phyloP scores from a whole-genome alignment of 2,888 invertebrate genomes.

The Sinotaia quadrata region DNA sequence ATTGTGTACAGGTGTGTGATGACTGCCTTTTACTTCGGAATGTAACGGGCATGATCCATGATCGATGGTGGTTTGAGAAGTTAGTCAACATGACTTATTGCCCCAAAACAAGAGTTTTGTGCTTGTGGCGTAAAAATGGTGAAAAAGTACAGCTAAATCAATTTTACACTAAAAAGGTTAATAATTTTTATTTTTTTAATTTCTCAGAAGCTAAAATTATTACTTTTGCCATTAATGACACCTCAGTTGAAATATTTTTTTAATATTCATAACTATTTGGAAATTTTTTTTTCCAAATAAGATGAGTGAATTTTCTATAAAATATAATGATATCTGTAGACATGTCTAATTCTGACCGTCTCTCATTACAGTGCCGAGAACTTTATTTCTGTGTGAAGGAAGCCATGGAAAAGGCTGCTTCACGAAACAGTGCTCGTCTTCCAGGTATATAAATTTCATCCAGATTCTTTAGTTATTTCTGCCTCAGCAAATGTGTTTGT shows the following conservation, averaged over 20 bases:
- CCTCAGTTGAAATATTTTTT: no score
- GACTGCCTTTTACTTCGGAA: conserved; percentile 81
- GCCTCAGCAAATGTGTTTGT: no score
- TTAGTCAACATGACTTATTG: conserved; percentile 99
- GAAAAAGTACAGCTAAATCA: conserved; percentile 80
- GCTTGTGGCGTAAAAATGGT: conserved; percentile 94
- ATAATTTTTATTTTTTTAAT: no score
- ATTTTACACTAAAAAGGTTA: conserved; percentile 98
- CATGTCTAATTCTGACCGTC: no score
- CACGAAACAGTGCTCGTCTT: conserved; percentile 76
- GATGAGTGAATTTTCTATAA: no score
- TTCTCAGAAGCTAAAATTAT: neutral
- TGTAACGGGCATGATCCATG: conserved; percentile 75
- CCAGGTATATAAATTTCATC: no score
- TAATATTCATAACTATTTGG: no score
- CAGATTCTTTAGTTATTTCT: no score
- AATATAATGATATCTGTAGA: no score
- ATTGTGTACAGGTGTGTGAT: conserved; percentile 87
- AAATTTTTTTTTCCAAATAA: no score
- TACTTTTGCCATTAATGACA: no score
- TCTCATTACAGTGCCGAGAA: conserved; percentile 88
- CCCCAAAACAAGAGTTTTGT: conserved; percentile 96
- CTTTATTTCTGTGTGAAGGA: conserved; percentile 98
- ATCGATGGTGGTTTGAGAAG: conserved; percentile 96
- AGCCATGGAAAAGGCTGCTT: conserved; percentile 91